Percentiles rank a stretch among this genome's conserved stretches.
These are phyloP conservation scores for Hemiscyllium ocellatum DNA, from an alignment of 2,113 vertebrate species.

Conservation along the genomic window DNA sequence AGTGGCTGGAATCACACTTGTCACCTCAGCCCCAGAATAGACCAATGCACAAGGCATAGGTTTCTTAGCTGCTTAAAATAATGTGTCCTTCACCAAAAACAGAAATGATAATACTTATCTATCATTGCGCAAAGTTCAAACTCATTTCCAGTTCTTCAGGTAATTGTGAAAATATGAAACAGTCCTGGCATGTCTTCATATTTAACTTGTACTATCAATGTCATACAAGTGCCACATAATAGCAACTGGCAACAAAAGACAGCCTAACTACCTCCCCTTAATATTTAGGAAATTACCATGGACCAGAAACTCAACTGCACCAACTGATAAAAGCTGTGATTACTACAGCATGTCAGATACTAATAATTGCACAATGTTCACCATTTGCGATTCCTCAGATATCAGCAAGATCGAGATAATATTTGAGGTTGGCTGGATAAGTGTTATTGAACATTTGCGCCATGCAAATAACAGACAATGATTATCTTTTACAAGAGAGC, in stretches of 20 bases:
- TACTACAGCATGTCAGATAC: neutral
- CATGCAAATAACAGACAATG: too few relatives aligned
- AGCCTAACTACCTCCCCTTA: neutral
- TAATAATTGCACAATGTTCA: neutral
- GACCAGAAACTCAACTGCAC: neutral
- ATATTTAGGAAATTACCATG: neutral
- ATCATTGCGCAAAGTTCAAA: neutral
- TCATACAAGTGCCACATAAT: neutral
- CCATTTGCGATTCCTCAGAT: too few relatives aligned
- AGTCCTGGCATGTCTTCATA: neutral
- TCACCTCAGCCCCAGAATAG: neutral
- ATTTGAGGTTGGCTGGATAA: too few relatives aligned
- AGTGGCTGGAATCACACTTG: neutral
- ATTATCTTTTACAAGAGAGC: too few relatives aligned
- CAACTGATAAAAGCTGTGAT: neutral
- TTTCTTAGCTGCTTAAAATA: neutral
- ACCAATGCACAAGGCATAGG: too few relatives aligned
- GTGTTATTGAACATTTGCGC: too few relatives aligned
- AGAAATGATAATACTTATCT: neutral
- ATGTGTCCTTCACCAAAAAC: neutral
- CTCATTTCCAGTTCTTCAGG: neutral
- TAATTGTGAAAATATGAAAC: neutral
- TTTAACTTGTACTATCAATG: neutral
- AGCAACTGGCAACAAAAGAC: neutral
- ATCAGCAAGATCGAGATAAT: too few relatives aligned